Evolutionary conservation across 2,888 invertebrate genomes (phyloP).

Genomic region (Cerceris rybyensis): DNA sequence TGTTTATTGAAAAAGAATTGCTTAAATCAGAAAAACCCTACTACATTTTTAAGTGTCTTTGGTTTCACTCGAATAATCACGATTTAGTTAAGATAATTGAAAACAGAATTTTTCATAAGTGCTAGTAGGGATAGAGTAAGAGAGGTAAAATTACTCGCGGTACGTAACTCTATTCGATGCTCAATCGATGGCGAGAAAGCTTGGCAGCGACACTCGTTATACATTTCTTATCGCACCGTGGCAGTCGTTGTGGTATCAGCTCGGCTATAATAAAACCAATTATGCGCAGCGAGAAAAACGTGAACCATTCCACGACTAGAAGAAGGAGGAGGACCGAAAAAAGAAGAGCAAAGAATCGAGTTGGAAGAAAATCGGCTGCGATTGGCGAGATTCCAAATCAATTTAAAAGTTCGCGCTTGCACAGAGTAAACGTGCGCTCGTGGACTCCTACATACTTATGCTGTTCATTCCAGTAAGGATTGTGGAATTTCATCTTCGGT

Average conservation of each 20-base stretch:
- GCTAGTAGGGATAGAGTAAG: conserved; percentile 11
- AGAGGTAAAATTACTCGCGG: not conserved
- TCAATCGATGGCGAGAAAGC: conserved; percentile 1
- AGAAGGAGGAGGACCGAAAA: conserved; percentile 48
- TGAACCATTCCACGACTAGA: conserved; percentile 28
- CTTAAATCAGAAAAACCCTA: too few species aligned
- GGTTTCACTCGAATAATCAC: too few species aligned
- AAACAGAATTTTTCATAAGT: too few species aligned
- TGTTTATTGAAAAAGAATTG: too few species aligned
- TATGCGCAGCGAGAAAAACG: conserved; percentile 70
- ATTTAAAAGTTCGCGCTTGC: conserved; percentile 78
- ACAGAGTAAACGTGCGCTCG: conserved; percentile 39
- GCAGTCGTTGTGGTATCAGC: conserved; percentile 55
- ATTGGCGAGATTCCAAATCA: conserved; percentile 80
- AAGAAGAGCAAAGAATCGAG: conserved; percentile 38
- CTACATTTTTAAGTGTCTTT: too few species aligned
- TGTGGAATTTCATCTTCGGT: conserved; percentile 9
- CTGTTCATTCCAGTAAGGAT: not conserved
- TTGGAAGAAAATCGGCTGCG: conserved; percentile 72
- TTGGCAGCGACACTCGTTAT: conserved; percentile 37
- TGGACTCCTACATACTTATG: not conserved
- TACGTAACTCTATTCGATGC: not conserved
- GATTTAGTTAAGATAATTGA: too few species aligned
- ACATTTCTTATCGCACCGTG: conserved; percentile 57
- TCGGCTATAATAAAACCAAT: conserved; percentile 77